A percentile compares a stretch with the other conserved stretches of the same genome.
Conservation (phyloP, 2,888 invertebrate species). For the Ernsta delagoae region DNA sequence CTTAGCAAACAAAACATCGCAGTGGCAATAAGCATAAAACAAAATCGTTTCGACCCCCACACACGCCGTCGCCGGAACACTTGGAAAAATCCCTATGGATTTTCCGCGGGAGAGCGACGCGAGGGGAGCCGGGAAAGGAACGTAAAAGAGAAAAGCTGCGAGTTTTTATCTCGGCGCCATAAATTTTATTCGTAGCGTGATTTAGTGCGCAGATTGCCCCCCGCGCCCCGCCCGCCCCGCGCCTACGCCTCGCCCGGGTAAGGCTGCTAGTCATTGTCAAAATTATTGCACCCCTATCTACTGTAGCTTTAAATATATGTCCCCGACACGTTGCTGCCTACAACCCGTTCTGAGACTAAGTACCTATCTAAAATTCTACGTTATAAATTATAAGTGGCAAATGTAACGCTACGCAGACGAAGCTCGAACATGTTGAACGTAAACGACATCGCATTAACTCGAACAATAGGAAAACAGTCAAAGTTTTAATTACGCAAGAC, state of each 20-base stretch:
- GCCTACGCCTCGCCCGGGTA: constrained; percentile 82
- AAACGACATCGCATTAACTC: constrained; percentile 36
- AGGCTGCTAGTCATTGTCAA: constrained; percentile 85
- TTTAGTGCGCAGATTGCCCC: constrained; percentile 86
- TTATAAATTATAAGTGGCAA: constrained; percentile 55
- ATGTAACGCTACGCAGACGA: constrained; percentile 40
- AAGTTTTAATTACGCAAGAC: constrained; percentile 46
- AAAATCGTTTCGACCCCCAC: constrained; percentile 83
- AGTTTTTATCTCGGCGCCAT: constrained; percentile 86
- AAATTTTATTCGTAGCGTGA: constrained; percentile 86
- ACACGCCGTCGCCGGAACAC: constrained; percentile 82
- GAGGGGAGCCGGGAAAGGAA: constrained; percentile 75
- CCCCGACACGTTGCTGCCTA: constrained; percentile 79
- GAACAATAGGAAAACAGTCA: constrained; percentile 39
- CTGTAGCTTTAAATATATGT: constrained; percentile 85
- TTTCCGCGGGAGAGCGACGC: constrained; percentile 74
- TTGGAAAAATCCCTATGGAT: constrained; percentile 85
- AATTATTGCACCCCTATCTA: constrained; percentile 86
- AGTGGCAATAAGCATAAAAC: constrained; percentile 84
- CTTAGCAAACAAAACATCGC: constrained; percentile 82
- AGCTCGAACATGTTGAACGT: constrained; percentile 37
- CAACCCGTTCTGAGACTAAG: constrained; percentile 63
- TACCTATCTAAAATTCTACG: constrained; percentile 54
- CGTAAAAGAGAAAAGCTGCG: constrained; percentile 86
- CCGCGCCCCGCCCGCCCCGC: constrained; percentile 72